A percentile compares a stretch with the other conserved stretches of the same genome.
Conservation (phyloP, 2,888 invertebrate species). For the Chrysotoxum bicinctum region DNA sequence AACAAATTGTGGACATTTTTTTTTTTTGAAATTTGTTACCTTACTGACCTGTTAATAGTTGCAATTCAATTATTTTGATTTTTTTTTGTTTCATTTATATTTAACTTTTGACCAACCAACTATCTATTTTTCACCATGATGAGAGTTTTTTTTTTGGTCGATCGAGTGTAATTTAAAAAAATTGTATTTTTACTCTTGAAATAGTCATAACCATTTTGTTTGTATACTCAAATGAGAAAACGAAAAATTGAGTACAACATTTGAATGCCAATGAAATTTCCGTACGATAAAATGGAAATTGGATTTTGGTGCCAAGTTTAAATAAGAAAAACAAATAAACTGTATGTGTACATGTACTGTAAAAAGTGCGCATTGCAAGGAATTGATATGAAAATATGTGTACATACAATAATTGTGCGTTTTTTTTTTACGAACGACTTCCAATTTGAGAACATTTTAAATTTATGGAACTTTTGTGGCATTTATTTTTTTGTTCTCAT, state of each 20-base stretch:
- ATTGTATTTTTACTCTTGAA: background rate
- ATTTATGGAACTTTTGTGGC: background rate
- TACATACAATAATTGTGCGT: conserved; percentile 1
- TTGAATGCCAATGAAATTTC: conserved; percentile 69
- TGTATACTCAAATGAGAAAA: background rate
- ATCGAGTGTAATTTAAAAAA: background rate
- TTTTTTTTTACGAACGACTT: background rate
- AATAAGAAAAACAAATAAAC: conserved; percentile 19
- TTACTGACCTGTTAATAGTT: conserved; percentile 2
- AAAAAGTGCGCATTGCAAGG: background rate
- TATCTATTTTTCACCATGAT: background rate
- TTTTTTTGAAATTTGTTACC: conserved; percentile 14
- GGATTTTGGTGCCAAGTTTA: conserved; percentile 68
- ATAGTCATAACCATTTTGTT: conserved; percentile 1
- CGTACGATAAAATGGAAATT: conserved; percentile 52
- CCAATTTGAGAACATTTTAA: background rate
- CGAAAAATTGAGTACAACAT: conserved; percentile 37
- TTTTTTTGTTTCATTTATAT: background rate
- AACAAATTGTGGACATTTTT: conserved; percentile 2
- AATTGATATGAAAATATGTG: background rate
- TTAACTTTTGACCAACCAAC: background rate
- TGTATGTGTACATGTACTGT: background rate
- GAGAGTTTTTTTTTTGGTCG: background rate
- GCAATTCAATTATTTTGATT: background rate
- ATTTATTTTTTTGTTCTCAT: background rate